Percentiles rank a stretch among this genome's conserved stretches.
phyloP scores from a whole-genome alignment of 64 coral and sea anemone species.

The Actinia equina region DNA sequence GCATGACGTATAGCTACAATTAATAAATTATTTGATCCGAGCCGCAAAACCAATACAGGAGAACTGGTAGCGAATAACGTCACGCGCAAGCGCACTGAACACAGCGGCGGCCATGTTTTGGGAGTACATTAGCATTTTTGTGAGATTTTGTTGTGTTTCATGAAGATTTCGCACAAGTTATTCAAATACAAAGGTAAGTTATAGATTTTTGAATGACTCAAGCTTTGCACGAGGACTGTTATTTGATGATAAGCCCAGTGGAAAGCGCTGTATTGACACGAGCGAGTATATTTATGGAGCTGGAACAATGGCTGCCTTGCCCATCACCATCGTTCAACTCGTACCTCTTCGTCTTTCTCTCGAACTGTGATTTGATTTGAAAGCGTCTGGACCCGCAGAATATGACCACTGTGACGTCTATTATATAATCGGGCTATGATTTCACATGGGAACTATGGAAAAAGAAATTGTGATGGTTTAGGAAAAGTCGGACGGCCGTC shows the following conservation, averaged over 20 bases:
- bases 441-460: conserved; percentile 4
- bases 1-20: neutral
- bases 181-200: conserved; percentile 60
- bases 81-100: conserved; percentile 67
- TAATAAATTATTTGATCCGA: neutral
- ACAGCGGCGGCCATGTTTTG: conserved; percentile 84
- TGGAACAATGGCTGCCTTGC: conserved; percentile 38
- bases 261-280: neutral
- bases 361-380: neutral
- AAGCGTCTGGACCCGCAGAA: neutral
- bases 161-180: conserved; percentile 81
- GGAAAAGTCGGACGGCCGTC: conserved; percentile 1
- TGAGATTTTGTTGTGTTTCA: conserved; percentile 99
- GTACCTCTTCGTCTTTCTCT: conserved; percentile 3
- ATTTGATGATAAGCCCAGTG: neutral
- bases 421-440: neutral
- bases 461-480: conserved; percentile 6
- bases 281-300: neutral
- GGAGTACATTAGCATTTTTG: conserved; percentile 92
- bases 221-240: conserved; percentile 23
- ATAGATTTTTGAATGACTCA: conserved; percentile 33
- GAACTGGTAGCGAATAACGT: conserved; percentile 59
- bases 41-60: neutral
- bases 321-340: neutral
- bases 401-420: neutral